A percentile compares a stretch with the other conserved stretches of the same genome.
These are phyloP conservation scores for Spilogale gracilis DNA, from an alignment of 2,113 vertebrate genomes.

Conservation along the genomic window DNA sequence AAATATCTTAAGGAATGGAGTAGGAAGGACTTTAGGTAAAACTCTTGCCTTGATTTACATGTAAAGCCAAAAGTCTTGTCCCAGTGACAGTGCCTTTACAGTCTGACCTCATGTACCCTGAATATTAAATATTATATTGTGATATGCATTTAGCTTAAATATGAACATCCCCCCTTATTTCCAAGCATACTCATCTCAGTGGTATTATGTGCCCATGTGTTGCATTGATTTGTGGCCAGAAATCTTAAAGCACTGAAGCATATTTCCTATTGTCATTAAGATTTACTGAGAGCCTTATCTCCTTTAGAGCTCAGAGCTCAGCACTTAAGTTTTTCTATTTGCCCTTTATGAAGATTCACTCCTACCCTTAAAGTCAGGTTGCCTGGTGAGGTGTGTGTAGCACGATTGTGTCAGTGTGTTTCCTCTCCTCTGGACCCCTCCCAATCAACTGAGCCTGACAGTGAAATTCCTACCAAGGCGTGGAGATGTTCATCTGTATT, in stretches of 20 bases:
- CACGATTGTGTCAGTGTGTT: background rate
- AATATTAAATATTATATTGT: background rate
- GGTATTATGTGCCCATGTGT: background rate
- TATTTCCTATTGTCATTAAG: background rate
- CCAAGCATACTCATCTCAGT: background rate
- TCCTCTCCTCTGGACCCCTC: background rate
- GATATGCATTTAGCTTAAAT: background rate
- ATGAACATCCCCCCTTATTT: background rate
- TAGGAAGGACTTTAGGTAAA: background rate
- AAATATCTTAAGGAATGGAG: background rate
- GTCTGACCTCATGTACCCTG: background rate
- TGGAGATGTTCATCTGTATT: constrained; percentile 70
- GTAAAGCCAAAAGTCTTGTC: background rate
- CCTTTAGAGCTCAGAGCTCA: background rate
- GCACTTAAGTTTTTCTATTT: background rate
- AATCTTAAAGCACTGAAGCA: background rate
- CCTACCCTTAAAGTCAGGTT: background rate
- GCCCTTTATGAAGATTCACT: background rate
- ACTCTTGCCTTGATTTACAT: background rate
- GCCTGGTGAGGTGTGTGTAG: background rate
- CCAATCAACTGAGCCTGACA: background rate
- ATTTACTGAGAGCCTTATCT: background rate
- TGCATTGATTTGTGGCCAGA: background rate
- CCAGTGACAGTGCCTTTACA: background rate
- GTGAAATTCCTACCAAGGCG: background rate